Percentiles rank a stretch among this genome's conserved stretches.
phyloP scores from a whole-genome alignment of 2,113 vertebrate genomes.

The Cyanistes caeruleus region DNA sequence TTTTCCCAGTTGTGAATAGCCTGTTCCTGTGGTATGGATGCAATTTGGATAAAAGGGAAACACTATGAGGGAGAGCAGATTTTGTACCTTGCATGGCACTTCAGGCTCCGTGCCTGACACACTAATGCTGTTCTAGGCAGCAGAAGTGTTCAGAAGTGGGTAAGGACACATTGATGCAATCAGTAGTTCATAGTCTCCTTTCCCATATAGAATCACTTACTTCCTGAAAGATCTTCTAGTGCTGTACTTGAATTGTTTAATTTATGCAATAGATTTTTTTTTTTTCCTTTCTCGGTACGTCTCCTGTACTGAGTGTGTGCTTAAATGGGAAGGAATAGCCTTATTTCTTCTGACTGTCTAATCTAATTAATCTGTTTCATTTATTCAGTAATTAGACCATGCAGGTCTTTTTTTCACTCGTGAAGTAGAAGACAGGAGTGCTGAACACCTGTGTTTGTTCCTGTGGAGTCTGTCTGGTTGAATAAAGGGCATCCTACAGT shows the following conservation, averaged over 20 bases:
- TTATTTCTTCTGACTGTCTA: background rate
- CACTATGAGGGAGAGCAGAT: background rate
- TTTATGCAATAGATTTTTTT: background rate
- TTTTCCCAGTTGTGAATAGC: background rate
- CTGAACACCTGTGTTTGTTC: background rate
- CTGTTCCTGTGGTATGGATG: background rate
- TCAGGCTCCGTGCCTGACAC: accelerated
- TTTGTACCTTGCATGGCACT: background rate
- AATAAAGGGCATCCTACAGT: background rate
- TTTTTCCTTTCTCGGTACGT: background rate
- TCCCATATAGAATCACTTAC: background rate
- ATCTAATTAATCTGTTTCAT: background rate
- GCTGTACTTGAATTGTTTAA: background rate
- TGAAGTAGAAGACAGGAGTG: background rate
- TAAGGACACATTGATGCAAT: background rate
- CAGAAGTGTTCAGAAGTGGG: background rate
- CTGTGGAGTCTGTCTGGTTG: background rate
- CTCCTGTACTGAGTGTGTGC: background rate
- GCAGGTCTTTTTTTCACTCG: background rate
- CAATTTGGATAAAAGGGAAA: background rate
- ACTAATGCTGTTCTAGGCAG: background rate
- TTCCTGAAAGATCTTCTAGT: background rate
- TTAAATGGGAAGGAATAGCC: background rate
- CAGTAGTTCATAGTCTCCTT: background rate
- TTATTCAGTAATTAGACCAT: background rate